phyloP scores from a whole-genome alignment of 1,140 invertebrate species.

The Drosophila bifasciata region DNA sequence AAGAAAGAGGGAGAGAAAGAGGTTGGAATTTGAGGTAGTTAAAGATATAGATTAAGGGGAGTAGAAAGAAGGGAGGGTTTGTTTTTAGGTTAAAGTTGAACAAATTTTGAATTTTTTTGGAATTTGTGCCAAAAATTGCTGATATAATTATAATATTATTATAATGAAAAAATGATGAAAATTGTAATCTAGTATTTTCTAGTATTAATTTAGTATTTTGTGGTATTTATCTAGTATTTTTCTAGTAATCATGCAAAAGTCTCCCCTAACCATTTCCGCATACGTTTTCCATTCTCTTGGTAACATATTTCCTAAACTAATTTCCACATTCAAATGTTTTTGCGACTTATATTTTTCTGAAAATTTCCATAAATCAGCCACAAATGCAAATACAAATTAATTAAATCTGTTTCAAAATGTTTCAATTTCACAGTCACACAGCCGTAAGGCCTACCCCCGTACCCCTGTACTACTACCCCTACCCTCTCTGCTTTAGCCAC shows the following conservation, averaged over 20 bases:
- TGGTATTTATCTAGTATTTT: not conserved
- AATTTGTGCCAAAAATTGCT: too few species aligned
- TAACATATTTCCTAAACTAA: not conserved
- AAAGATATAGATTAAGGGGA: slow-evolving; percentile 1
- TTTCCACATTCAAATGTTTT: not conserved
- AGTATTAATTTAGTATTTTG: not conserved
- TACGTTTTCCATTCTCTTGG: not conserved
- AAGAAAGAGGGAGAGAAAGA: not conserved
- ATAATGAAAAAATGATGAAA: too few species aligned
- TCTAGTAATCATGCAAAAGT: not conserved
- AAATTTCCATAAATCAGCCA: not conserved
- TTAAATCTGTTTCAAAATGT: slow-evolving; percentile 24
- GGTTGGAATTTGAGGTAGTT: not conserved
- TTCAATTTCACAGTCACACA: slow-evolving; percentile 30
- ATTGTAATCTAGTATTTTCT: too few species aligned
- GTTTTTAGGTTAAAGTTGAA: slow-evolving; percentile 17
- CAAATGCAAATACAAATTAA: slow-evolving; percentile 37
- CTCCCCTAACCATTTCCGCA: not conserved
- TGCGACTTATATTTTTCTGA: too few species aligned
- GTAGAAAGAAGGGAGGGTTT: slow-evolving; percentile 10
- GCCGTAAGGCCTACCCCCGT: slow-evolving; percentile 19
- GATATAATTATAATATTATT: too few species aligned
- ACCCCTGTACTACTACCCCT: too few species aligned
- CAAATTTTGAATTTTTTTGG: slow-evolving; percentile 3
- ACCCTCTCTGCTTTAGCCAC: slow-evolving; percentile 15